Evolutionary conservation across 2,113 vertebrate species (phyloP), one percentile per base, ranked within the genome.

Genomic region (Notothenia rossii): DNA sequence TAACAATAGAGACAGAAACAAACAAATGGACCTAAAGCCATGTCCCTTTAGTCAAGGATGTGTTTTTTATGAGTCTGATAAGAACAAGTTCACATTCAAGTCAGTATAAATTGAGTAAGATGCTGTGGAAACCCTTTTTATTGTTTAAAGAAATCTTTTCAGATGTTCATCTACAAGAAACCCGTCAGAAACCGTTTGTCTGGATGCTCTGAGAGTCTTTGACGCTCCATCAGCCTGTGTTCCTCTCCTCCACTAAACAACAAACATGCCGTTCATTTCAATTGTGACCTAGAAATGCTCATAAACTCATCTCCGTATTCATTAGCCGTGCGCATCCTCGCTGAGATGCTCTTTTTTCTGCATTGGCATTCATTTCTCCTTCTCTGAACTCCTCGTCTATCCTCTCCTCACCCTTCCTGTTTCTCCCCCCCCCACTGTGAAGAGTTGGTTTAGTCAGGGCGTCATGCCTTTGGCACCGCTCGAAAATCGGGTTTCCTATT

Each of bases 401-500:
- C 77, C 78, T 82, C 64, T 20, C 46, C 71, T 83, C 82, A 76
- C 72, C 51, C 22, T 72, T 55, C 46, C 56, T 53, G 10, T n/a
- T n/a, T 43, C 40, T 33, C 36, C 67, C 48, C 45, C 49, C 29
- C 66, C 8, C n/a, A 66, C 60, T 74, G 62, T 81, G 86, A 73
- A 59, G 80, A 87, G 73, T 84, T 68, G 43, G 86, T 90, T 87
- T 77, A 89, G 89, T 91, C 77, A 77, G 83, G 69, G 79, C 63
- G 48, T 75, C 72, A 77, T 78, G 89, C 89, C 88, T 89, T 85
- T 86, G 72, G 91, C 83, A 70, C 75, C 22, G 75, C 86, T 79
- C 75, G 83, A 71, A 90, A 92, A 90, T 91, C 81, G 73, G 89
- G 83, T 87, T 91, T 90, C 81, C 76, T 74, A 86, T 89, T 91